A percentile compares a stretch with the other conserved stretches of the same genome.
Evolutionary conservation across 1,140 invertebrate genomes (phyloP).

Genomic region (Zaprionus kolodkinae): DNA sequence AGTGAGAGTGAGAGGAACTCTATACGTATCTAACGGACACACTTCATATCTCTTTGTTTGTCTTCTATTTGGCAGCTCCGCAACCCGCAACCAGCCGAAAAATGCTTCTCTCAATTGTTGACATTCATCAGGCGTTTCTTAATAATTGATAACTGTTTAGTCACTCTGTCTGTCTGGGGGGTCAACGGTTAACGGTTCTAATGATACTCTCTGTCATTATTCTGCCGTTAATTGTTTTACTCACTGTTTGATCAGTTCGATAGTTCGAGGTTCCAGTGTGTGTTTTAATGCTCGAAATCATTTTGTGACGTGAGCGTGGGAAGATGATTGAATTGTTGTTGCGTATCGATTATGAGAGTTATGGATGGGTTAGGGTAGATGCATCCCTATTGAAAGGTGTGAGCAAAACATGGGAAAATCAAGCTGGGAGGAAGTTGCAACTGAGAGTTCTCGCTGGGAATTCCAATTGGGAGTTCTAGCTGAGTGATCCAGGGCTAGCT

Average conservation of each 20-base stretch:
- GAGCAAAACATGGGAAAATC: constrained; percentile 50
- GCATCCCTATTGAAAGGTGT: constrained; percentile 44
- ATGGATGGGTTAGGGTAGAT: background rate
- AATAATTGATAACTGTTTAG: constrained; percentile 81
- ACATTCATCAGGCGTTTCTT: constrained; percentile 52
- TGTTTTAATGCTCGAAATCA: constrained; percentile 43
- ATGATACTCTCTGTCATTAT: constrained; percentile 9
- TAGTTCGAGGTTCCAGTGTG: constrained; percentile 27
- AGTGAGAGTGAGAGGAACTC: constrained; percentile 7
- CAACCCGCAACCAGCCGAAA: constrained; percentile 25
- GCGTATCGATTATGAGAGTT: constrained; percentile 46
- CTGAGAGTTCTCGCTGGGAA: background rate
- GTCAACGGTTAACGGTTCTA: constrained; percentile 24
- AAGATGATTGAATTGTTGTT: constrained; percentile 46
- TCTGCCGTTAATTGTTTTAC: constrained; percentile 46
- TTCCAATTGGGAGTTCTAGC: background rate
- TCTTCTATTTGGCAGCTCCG: constrained; percentile 24
- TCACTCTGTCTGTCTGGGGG: constrained; percentile 66
- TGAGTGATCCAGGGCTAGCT: background rate
- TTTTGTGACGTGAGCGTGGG: constrained; percentile 46
- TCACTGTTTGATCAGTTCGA: constrained; percentile 25
- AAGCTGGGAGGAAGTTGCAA: background rate
- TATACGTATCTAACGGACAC: background rate
- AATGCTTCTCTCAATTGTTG: constrained; percentile 47
- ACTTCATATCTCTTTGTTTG: constrained; percentile 32